Evolutionary conservation across 1,140 invertebrate species (phyloP), one percentile per base, ranked within the genome.

Genomic region (Procambarus clarkii): DNA sequence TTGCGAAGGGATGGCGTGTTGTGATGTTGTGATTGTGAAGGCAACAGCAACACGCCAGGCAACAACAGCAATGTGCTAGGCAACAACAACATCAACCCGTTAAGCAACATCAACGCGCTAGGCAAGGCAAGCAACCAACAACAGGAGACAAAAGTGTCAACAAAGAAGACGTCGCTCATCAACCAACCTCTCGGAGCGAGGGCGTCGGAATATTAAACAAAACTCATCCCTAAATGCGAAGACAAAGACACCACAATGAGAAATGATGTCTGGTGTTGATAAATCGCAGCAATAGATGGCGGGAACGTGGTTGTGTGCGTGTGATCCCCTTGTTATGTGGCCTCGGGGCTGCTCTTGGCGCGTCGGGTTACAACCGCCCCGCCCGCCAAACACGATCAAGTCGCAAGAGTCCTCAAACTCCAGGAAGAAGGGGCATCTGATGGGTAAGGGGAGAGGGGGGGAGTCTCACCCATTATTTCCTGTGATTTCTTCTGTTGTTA

Each of bases 321-420:
- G 13, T 69, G 64, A 69, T 18, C n/a, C 69, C 24, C 69, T 74
- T 74, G 69, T 74, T 74, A 74, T 74, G 69, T 24, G 69, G n/a
- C 69, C 69, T 34, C 69, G 24, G 69, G 69, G 69, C 34, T 74
- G 24, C 69, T 34, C 69, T 34, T 21, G 15, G 69, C n/a, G 69
- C n/a, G 69, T 74, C 69, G n/a, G 69, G 69, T 74, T 74, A 74
- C 69, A 74, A 4, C 34, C 69, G 69, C 24, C 69, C 24, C n/a
- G 13, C 69, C 18, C 60, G 7, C 24, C 69, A 74, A 74, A 74
- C 69, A 74, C 24, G 69, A 74, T 74, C 69, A 74, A 74, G 4
- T 69, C 64, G 11, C 64, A 69, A 11, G 21, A 69, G 69, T 74
- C n/a, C 69, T 74, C 69, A 74, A 74, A 74, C 69, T 74, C n/a